Base-by-base conservation (phyloP, 2,797 vertebrate species). In the Eulemur albifrons region DNA sequence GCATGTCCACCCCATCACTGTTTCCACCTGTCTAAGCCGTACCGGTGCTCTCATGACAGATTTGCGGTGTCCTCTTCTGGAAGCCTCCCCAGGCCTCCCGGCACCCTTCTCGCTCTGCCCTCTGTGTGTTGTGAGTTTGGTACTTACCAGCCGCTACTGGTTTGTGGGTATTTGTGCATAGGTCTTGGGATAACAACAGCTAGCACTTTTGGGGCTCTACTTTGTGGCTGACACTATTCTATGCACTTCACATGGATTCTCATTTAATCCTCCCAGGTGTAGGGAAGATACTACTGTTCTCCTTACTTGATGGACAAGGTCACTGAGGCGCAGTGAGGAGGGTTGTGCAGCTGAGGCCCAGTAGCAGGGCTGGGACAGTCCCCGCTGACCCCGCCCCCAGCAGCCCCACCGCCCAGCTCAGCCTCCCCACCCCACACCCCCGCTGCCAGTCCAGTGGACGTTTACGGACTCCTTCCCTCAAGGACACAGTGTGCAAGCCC, bases 181-280 rank as follows among this genome's bases (percentile, higher is more conserved):
- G n/a, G 10, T 79, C n/a, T 88, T 92, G 15, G 35, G 48, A 54
- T 84, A 45, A n/a, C 40, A 45, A 8, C 50, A 54, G 87, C 75
- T 4, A 21, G 15, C 15, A 1, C 70, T 69, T 61, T 17, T 14
- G 4, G 86, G 61, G 30, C 8, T 57, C 21, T n/a, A 1, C 40
- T 80, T 82, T 10, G 45, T 50, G 70, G 61, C 80, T 21, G 38
- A 50, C 59, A 43, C 72, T 59, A 27, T 77, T 43, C 52, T 73
- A 45, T 76, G 54, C 40, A 35, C 90, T 83, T 32, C 20, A 7
- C 17, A 8, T 84, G 69, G 86, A 76, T 93, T 89, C 48, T 87
- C 18, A 30, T 32, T 43, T 23, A 61, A 35, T 18, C 30, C 61
- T 88, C 43, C 45, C 65, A 57, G 32, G 30, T 63, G 2, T 18